A percentile compares a stretch with the other conserved stretches of the same genome.
Evolutionary conservation across 2,113 vertebrate genomes (phyloP).

Genomic region (Paramisgurnus dabryanus): DNA sequence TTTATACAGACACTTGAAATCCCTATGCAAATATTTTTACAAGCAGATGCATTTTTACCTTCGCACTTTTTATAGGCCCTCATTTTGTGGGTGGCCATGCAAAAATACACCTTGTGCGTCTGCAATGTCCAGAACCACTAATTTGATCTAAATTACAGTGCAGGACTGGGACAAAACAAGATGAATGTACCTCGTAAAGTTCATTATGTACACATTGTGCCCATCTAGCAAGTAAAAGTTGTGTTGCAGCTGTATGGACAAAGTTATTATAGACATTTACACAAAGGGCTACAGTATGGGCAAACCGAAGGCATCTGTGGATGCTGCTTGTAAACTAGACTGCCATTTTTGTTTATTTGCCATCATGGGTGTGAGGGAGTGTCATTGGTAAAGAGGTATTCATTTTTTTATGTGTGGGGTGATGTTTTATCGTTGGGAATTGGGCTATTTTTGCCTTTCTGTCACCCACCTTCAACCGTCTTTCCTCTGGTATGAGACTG

Average conservation of each 20-base stretch:
- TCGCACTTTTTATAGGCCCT: constrained; percentile 61
- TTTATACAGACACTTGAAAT: constrained; percentile 61
- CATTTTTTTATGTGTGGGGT: constrained; percentile 35
- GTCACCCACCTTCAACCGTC: constrained; percentile 27
- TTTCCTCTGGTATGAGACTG: constrained; percentile 30
- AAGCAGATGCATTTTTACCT: constrained; percentile 56
- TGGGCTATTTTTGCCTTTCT: constrained; percentile 46
- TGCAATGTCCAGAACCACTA: constrained; percentile 68
- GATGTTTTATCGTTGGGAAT: constrained; percentile 33
- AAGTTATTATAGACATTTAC: no score
- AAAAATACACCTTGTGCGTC: constrained; percentile 71
- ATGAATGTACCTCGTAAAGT: constrained; percentile 61
- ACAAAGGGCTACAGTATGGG: constrained; percentile 1
- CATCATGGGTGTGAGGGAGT: neutral
- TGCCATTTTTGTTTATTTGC: constrained; percentile 12
- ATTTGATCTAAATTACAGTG: constrained; percentile 72
- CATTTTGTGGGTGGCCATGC: constrained; percentile 68
- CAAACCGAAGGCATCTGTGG: neutral
- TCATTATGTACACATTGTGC: constrained; percentile 64
- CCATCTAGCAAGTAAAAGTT: constrained; percentile 45
- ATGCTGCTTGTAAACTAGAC: constrained; percentile 10
- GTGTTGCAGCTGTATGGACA: neutral
- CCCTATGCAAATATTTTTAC: constrained; percentile 59
- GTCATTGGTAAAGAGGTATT: constrained; percentile 2
- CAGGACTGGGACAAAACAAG: constrained; percentile 59